These are phyloP conservation scores for Hemicordylus capensis DNA, from an alignment of 2,113 vertebrate species.

Conservation along the genomic window DNA sequence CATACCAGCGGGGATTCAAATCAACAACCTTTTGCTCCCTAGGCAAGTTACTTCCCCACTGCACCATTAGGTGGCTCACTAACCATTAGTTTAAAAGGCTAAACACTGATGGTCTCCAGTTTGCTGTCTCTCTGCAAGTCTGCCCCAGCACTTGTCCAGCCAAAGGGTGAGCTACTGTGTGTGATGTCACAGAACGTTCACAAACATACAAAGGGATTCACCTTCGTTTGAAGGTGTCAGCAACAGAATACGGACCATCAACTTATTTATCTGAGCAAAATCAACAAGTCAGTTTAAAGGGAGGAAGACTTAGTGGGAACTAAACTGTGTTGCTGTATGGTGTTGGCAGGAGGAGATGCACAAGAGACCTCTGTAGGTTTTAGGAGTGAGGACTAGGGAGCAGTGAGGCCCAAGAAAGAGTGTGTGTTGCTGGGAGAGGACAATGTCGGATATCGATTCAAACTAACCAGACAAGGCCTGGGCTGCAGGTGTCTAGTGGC, in stretches of 20 bases:
- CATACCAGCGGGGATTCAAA: too few relatives aligned
- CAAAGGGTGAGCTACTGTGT: background rate
- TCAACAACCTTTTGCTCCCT: too few relatives aligned
- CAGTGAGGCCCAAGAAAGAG: background rate
- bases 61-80: too few relatives aligned
- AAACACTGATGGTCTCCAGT: background rate
- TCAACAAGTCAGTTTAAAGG: background rate
- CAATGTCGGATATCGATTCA: background rate
- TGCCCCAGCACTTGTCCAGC: background rate
- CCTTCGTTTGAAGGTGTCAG: background rate
- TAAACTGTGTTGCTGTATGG: background rate
- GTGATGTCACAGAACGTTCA: background rate
- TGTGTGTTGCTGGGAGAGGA: background rate
- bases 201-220: background rate
- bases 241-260: background rate
- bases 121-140: background rate
- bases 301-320: background rate
- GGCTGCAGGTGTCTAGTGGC: background rate
- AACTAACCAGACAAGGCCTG: background rate
- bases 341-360: background rate
- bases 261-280: background rate
- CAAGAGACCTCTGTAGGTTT: background rate
- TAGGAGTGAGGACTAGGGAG: background rate
- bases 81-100: background rate
- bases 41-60: too few relatives aligned